Evolutionary conservation across 2,113 vertebrate genomes (phyloP).

Genomic region (Perognathus longimembris): DNA sequence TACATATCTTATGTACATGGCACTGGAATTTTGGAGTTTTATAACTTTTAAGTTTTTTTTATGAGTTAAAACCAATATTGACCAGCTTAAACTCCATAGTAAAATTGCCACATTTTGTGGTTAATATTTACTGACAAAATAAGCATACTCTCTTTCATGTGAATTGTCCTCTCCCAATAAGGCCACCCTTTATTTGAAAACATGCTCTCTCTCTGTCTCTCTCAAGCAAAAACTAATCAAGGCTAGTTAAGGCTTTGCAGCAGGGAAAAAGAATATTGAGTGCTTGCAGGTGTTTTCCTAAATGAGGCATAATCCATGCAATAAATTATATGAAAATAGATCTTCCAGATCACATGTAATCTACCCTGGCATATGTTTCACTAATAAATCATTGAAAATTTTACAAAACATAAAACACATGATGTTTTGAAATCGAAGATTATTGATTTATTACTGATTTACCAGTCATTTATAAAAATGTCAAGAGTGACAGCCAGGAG

Average conservation of each 20-base stretch:
- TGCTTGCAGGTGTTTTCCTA: constrained; percentile 18
- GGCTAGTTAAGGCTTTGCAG: not conserved
- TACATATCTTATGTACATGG: not conserved
- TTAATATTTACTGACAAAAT: constrained; percentile 38
- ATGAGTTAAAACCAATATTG: not conserved
- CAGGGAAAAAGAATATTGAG: constrained; percentile 19
- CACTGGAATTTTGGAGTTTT: constrained; percentile 31
- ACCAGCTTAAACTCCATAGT: not conserved
- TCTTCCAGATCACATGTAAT: constrained; percentile 7
- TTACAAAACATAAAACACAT: constrained; percentile 36
- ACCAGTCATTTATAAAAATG: not conserved
- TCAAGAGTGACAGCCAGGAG: not conserved
- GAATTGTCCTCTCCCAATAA: not conserved
- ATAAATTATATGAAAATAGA: constrained; percentile 12
- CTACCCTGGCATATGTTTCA: not conserved
- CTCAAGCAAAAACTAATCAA: not conserved
- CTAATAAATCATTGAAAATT: constrained; percentile 30
- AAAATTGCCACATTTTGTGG: too few species aligned
- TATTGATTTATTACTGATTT: constrained; percentile 41
- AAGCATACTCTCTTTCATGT: not conserved
- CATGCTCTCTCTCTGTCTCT: too few species aligned
- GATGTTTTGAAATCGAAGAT: not conserved
- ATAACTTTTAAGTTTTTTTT: not conserved
- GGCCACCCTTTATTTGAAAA: not conserved
- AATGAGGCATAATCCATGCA: not conserved